Evolutionary conservation across 1,140 invertebrate species (phyloP), one percentile per base, ranked within the genome.

Genomic region (Drosophila ananassae): DNA sequence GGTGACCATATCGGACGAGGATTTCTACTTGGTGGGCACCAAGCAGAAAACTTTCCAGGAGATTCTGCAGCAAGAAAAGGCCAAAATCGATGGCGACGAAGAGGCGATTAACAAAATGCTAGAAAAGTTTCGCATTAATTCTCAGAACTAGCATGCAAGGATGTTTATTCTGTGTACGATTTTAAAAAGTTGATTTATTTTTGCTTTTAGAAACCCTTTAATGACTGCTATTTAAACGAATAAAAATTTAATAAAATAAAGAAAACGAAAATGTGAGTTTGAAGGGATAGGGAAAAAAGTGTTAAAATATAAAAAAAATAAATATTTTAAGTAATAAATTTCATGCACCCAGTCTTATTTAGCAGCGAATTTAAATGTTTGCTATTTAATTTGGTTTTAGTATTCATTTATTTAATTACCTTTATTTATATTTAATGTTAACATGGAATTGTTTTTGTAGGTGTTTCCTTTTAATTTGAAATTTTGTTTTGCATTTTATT

Each of bases 351-450:
- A 32, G 6, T 12, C 12, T 37, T 37, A n/a, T 37, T 37, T 32
- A 32, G 8, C 32, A 6, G n/a, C 13, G 39, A 39, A 44, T 44
- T 44, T 13, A 44, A 21, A 8, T 13, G 41, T 6, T 7, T 46
- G 22, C 10, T 28, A 28, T 28, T 52, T 63, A 22, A 44, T 50
- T 81, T 82, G 75, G 67, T 73, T 90, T 90, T 90, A 85, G 77
- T 89, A 80, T 87, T 80, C 77, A 72, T 80, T 91, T 83, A 79
- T 73, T 87, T 89, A 79, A 85, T 90, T 83, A 80, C 64, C 73
- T 77, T 85, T 87, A 85, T 84, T 91, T 91, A 91, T 87, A 80
- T 87, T 80, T 90, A 91, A 91, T 91, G 84, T 91, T 91, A 91
- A 91, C 90, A 91, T 91, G 79, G 77, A 90, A 90, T 91, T 91